Evolutionary conservation across 2,113 vertebrate species (phyloP).

Genomic region (Dendropsophus ebraccatus): DNA sequence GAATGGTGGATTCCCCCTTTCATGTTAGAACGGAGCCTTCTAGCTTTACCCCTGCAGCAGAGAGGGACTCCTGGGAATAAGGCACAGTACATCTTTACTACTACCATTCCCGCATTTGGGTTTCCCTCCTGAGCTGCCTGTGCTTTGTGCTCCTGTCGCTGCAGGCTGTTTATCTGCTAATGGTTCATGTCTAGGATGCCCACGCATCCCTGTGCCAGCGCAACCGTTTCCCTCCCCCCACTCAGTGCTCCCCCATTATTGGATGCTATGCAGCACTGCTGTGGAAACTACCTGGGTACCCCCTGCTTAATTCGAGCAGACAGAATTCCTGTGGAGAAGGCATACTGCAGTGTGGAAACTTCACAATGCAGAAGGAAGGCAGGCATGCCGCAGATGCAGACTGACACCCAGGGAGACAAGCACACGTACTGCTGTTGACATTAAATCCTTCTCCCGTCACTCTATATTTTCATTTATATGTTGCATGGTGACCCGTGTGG

Average conservation of each 20-base stretch:
- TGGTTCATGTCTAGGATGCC: constrained; percentile 55
- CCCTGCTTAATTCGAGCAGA: constrained; percentile 11
- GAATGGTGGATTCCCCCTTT: constrained; percentile 16
- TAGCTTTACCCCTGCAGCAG: constrained; percentile 47
- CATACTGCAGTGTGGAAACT: constrained; percentile 41
- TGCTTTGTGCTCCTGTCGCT: constrained; percentile 46
- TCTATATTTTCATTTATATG: constrained; percentile 21
- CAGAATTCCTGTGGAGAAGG: constrained; percentile 39
- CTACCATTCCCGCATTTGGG: constrained; percentile 38
- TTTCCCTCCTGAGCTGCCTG: constrained; percentile 34
- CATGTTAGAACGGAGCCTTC: constrained; percentile 2
- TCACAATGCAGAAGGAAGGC: constrained; percentile 32
- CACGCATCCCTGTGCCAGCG: constrained; percentile 36
- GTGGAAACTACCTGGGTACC: constrained; percentile 43
- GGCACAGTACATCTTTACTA: constrained; percentile 17
- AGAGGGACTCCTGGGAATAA: constrained; percentile 19
- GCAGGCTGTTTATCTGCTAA: constrained; percentile 57
- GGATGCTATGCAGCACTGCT: constrained; percentile 38
- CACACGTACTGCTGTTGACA: constrained; percentile 10
- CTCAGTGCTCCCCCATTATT: constrained; percentile 47
- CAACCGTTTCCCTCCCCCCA: constrained; percentile 11
- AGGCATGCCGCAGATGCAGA: constrained; percentile 6
- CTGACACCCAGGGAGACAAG: constrained; percentile 7
- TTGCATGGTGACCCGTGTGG: background rate
- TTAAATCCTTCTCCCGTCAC: background rate